A percentile compares a stretch with the other conserved stretches of the same genome.
phyloP scores from a whole-genome alignment of 37 sponge, comb jelly and placozoan species.

The Hexactinellida sp. region DNA sequence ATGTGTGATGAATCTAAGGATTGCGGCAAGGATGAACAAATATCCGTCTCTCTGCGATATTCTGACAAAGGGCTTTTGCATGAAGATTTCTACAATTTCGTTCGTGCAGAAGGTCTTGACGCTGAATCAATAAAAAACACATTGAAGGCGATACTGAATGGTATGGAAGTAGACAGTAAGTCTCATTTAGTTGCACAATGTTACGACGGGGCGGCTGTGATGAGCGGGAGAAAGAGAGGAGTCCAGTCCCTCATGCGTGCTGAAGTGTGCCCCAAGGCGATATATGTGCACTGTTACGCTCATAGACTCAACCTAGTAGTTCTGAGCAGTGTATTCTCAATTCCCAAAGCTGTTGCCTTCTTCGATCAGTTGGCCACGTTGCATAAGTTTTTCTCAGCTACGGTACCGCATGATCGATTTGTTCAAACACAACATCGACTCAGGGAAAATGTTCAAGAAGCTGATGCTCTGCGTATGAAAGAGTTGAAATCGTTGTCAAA shows the following conservation, averaged over 20 bases:
- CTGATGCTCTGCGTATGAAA: not conserved
- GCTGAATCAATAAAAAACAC: not conserved
- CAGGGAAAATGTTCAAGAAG: not conserved
- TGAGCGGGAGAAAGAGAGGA: constrained; percentile 3
- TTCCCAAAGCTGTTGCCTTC: not conserved
- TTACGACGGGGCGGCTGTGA: constrained; percentile 6
- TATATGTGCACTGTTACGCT: constrained; percentile 14
- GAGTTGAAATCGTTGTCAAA: constrained; percentile 1
- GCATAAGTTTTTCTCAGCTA: constrained; percentile 1
- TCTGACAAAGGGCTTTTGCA: not conserved
- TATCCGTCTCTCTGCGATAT: constrained; percentile 10
- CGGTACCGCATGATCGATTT: constrained; percentile 2
- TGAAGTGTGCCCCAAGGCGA: not conserved
- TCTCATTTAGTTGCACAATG: constrained; percentile 12
- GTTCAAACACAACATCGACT: not conserved
- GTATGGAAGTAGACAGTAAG: not conserved
- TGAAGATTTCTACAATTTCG: constrained; percentile 15
- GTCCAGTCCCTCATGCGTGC: constrained; percentile 14
- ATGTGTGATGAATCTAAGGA: constrained; percentile 8
- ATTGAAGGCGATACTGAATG: constrained; percentile 6
- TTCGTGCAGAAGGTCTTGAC: not conserved
- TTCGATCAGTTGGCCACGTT: constrained; percentile 12
- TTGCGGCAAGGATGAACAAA: not conserved
- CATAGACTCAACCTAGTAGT: constrained; percentile 4
- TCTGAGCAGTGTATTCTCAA: not conserved